Evolutionary conservation across 2,797 vertebrate genomes (phyloP).

Genomic region (Xenops minutus): DNA sequence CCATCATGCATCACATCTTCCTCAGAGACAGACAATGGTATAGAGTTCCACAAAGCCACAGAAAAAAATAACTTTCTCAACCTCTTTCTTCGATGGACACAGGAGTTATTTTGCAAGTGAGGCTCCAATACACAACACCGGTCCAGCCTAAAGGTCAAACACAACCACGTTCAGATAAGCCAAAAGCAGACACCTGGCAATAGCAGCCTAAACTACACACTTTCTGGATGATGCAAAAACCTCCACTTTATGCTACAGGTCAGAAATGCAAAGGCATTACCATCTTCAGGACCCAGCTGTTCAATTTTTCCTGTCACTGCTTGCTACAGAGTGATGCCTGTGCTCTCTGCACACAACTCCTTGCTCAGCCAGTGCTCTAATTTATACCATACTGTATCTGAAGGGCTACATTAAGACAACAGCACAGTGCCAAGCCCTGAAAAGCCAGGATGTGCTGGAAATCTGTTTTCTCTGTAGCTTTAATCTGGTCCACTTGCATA

Average conservation of each 20-base stretch:
- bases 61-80: neutral
- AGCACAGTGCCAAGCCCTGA: neutral
- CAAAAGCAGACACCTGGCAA: neutral
- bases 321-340: neutral
- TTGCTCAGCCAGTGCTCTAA: neutral
- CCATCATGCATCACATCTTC: constrained; percentile 45
- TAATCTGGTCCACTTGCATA: neutral
- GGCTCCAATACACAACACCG: neutral
- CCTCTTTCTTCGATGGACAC: neutral
- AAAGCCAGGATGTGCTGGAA: neutral
- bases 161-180: neutral
- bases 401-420: neutral
- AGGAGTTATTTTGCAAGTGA: neutral
- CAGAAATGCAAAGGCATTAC: neutral
- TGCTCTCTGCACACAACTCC: neutral
- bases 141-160: neutral
- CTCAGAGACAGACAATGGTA: constrained; percentile 12
- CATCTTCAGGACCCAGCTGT: neutral
- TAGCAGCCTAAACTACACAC: neutral
- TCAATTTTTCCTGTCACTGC: neutral
- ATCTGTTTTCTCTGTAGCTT: neutral
- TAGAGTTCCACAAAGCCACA: constrained; percentile 40
- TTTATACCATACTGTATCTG: neutral
- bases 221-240: neutral
- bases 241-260: neutral